These are phyloP conservation scores for Propithecus deckenii DNA, from an alignment of 2,797 vertebrate species.

Conservation along the genomic window DNA sequence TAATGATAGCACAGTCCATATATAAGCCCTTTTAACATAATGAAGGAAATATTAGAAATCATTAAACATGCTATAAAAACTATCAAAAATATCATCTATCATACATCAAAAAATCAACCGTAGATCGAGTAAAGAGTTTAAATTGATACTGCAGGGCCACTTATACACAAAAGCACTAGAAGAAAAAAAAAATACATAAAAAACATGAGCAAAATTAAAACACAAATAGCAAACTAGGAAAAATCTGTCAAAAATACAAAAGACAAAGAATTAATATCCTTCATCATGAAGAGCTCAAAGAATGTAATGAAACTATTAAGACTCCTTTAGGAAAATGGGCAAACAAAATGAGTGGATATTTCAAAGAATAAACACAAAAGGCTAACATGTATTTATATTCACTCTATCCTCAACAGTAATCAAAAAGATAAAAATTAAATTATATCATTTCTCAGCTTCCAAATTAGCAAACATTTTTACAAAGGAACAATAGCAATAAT, in stretches of 20 bases:
- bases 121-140: not conserved
- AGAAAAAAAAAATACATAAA: not conserved
- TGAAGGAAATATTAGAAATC: not conserved
- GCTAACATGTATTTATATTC: not conserved
- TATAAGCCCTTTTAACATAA: not conserved
- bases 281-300: not conserved
- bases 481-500: not conserved
- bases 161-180: not conserved
- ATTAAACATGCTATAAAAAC: not conserved
- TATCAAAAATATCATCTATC: not conserved
- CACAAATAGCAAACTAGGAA: not conserved
- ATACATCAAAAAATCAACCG: not conserved
- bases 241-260: not conserved
- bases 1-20: not conserved
- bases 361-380: not conserved
- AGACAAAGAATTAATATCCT: not conserved
- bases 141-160: not conserved
- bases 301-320: not conserved
- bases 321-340: not conserved
- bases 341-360: not conserved
- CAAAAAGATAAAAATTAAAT: conserved; percentile 22
- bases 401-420: not conserved
- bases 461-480: not conserved
- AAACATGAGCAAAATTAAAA: not conserved
- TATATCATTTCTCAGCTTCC: not conserved